Base-by-base conservation (phyloP, 2,113 vertebrate species). In the Trochalopteron elliotii region DNA sequence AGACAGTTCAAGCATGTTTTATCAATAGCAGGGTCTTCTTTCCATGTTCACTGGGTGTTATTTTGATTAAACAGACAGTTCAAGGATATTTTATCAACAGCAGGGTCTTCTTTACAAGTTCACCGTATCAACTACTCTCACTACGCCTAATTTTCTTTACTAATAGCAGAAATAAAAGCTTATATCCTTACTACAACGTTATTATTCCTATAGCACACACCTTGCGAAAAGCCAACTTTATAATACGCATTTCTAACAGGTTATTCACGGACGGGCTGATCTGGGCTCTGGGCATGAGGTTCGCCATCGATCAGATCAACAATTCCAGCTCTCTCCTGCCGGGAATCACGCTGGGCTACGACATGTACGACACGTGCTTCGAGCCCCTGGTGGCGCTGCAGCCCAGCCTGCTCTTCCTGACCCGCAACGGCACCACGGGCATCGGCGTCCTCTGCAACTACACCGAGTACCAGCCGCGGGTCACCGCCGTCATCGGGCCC, bases 221-320 rank as follows among this genome's bases (percentile, higher is more conserved):
- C 37, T 39, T 39, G 37, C 10, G 37, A 39, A 39, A 39, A 39
- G 37, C 37, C 37, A 39, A 39, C 37, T 10, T 39, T 39, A 39
- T 39, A 39, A 39, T 39, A 39, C 37, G 10, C 37, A 39, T 39
- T 39, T 39, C 37, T 39, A 39, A 39, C 97, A 99, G 99, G 53
- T 18, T 99, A 6, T 97, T 97, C 15, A 2, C 30, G 0, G 53
- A 63, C 0, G 99, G 98, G 70, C 97, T 99, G 10, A 96, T 98
- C 20, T 97, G 98, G 77, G 97, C 98, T 5, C 84, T 99, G 3
- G 99, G 98, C 1, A 98, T 99, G 99, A 98, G 97, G 91, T 99
- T 98, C 55, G 97, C 99, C 0, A 93, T 99, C 28, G 99, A 99
- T 4, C 98, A 99, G 94, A 98, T 99, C 96, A 99, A 99, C 83